A percentile compares a stretch with the other conserved stretches of the same genome.
phyloP scores from a whole-genome alignment of 2,113 vertebrate species.

The Diphyllodes magnificus region DNA sequence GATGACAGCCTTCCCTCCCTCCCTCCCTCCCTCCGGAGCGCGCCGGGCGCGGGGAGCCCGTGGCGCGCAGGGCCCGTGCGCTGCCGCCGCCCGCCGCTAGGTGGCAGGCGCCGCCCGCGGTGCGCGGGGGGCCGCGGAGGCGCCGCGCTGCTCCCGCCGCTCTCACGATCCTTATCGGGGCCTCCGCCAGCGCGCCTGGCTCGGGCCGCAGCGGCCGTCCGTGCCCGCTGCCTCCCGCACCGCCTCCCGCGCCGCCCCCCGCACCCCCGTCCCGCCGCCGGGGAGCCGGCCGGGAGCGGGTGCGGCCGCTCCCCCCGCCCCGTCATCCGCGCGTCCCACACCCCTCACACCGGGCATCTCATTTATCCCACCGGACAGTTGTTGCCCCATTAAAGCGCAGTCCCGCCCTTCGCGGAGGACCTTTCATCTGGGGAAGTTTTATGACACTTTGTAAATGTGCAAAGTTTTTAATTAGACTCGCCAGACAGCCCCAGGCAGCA shows the following conservation, averaged over 20 bases:
- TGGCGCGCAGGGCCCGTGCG: not conserved
- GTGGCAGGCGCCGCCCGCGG: constrained; percentile 55
- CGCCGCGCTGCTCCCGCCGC: not conserved
- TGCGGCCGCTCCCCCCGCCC: not conserved
- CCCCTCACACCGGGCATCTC: constrained; percentile 37
- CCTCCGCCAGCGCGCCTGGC: not conserved
- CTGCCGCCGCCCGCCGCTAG: constrained; percentile 33
- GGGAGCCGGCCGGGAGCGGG: not conserved
- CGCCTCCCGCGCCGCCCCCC: not conserved
- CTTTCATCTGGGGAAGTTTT: constrained; percentile 92
- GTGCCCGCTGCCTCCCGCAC: not conserved
- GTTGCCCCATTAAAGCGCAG: constrained; percentile 80
- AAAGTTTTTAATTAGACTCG: constrained; percentile 96
- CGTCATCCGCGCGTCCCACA: not conserved
- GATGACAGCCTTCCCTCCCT: not conserved
- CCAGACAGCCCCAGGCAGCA: constrained; percentile 95
- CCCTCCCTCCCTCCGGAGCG: not conserved
- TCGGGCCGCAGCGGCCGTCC: not conserved
- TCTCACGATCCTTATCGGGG: not conserved
- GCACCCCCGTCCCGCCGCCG: not conserved
- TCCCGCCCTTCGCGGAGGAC: constrained; percentile 80
- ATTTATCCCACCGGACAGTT: constrained; percentile 78
- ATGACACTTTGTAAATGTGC: constrained; percentile 92
- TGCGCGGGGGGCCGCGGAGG: not conserved
- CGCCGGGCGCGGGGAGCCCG: not conserved